These are phyloP conservation scores for Euglossa dilemma DNA, from an alignment of 1,140 invertebrate genomes.

Conservation along the genomic window DNA sequence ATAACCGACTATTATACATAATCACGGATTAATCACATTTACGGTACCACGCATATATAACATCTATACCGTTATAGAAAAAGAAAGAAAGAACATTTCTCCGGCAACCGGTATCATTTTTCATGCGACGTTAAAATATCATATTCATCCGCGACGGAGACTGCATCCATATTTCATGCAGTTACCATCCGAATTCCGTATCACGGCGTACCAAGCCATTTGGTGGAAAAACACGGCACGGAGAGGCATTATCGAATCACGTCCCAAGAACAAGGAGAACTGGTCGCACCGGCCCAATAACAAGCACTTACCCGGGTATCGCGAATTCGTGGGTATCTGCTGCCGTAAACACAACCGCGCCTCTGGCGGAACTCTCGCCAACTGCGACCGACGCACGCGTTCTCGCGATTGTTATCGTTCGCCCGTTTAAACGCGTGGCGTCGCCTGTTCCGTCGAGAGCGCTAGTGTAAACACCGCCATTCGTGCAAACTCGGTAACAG, in stretches of 20 bases:
- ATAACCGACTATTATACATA: too few species aligned
- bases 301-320: slow-evolving; percentile 13
- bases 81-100: too few species aligned
- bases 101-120: not conserved
- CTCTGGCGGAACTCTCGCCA: not conserved
- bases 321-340: not conserved
- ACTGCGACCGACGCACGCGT: not conserved
- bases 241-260: slow-evolving; percentile 3
- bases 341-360: slow-evolving; percentile 6
- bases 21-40: too few species aligned
- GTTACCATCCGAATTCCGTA: not conserved
- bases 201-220: not conserved
- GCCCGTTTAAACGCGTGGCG: slow-evolving; percentile 15
- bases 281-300: not conserved
- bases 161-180: not conserved
- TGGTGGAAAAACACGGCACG: not conserved
- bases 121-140: not conserved
- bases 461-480: slow-evolving; percentile 46
- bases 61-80: too few species aligned
- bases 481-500: slow-evolving; percentile 48
- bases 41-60: too few species aligned
- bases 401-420: slow-evolving; percentile 51
- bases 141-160: not conserved
- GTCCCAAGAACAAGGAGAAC: not conserved
- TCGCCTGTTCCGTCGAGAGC: slow-evolving; percentile 13